Evolutionary conservation across 2,797 vertebrate species (phyloP), one percentile per base, ranked within the genome.

Genomic region (Tenualosa ilisha): DNA sequence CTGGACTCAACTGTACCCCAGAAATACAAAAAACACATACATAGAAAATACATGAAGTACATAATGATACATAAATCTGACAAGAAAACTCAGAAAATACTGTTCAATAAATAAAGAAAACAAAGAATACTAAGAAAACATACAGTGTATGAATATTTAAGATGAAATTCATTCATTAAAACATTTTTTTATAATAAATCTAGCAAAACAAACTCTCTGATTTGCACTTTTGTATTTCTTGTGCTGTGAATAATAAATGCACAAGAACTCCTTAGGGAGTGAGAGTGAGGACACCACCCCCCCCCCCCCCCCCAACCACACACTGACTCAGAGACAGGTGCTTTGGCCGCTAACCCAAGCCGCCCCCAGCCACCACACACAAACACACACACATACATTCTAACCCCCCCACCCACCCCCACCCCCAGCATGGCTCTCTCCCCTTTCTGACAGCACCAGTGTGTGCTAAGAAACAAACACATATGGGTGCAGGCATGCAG

Each of bases 161-260:
- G 31, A 31, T 31, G 17, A 22, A 17, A 65, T n/a, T 26, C 8
- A 65, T 65, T 65, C 61, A 3, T 65, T 12, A 24, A 65, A 31
- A 9, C 1, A n/a, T 9, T 65, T 65, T 26, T 22, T 24, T 11
- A 24, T 1, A 83, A 86, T 31, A 31, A 31, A 31, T 31, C 0
- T 31, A 31, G 0, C 54, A 4, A 56, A 22, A 56, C 54, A 54
- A 54, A 54, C 13, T 4, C 1, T 4, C 86, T 85, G 85, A 81
- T 85, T 83, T 46, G 75, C 11, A 9, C 50, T 81, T 63, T 61
- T 61, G 82, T 81, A 49, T 8, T 59, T 22, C 17, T 13, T 79
- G 37, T 37, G 24, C 68, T 31, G 50, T 24, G 24, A 43, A 49
- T 86, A 81, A 46, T 81, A 85, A 88, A 89, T 40, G 26, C 17